Base-by-base conservation (phyloP, 2,113 vertebrate species). In the Phrynocephalus versicolor region DNA sequence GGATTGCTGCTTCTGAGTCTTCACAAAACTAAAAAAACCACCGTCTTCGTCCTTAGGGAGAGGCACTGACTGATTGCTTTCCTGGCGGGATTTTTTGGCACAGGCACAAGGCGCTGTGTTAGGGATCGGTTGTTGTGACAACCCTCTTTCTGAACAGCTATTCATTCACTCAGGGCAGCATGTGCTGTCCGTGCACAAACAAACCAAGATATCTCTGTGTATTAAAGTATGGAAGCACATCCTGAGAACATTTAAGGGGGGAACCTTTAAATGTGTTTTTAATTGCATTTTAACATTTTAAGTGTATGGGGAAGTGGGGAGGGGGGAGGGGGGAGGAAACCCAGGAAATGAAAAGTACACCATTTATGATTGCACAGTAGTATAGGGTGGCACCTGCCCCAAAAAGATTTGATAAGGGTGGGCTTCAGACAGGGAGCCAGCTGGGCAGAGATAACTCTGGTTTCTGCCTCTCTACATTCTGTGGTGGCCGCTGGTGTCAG, bases 111-210 rank as follows among this genome's bases (percentile, higher is more conserved):
- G 19, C 6, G 8, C 19, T 79, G 57, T 85, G 84, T 85, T 85
- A 64, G 84, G 57, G 37, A 45, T 23, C 30, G 77, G 84, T 85
- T 55, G 84, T 65, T 85, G 30, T 45, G 78, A 60, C 84, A 85
- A 85, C 84, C 37, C 27, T 45, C 6, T 51, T n/a, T n/a, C n/a
- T n/a, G n/a, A n/a, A 25, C 55, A 41, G 77, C 69, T 9, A 64
- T 37, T 77, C 18, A 55, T 30, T 37, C 41, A 51, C 73, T 73
- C 69, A 30, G 6, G 30, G 13, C 30, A 64, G 39, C 39, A 39
- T 16, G 16, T 70, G 23, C 25, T 55, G 30, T 30, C 33, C 30
- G 8, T 55, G 62, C 21, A n/a, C 1, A 2, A 41, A n/a, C 82
- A 39, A 33, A 58, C 1, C 5, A n/a, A 55, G 45, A 60, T 64